These are phyloP conservation scores for Caenorhabditis elegans DNA, from an alignment of 1,140 invertebrate species.

Conservation along the genomic window DNA sequence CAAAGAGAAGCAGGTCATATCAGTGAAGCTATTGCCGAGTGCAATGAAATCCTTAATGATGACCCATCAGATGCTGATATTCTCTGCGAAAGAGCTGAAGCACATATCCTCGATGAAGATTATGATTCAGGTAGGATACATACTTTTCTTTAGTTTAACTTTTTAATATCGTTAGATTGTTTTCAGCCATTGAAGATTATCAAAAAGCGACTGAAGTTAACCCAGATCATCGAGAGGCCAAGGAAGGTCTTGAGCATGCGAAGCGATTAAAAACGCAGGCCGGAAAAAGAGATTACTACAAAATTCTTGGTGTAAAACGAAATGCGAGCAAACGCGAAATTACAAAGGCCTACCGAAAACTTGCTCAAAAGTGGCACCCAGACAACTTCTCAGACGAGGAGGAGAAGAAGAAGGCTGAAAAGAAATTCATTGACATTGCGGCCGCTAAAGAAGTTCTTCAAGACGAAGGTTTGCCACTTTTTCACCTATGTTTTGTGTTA, in stretches of 20 bases:
- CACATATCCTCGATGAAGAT: constrained; percentile 83
- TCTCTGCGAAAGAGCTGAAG: constrained; percentile 87
- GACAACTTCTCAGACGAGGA: constrained; percentile 87
- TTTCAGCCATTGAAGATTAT: constrained; percentile 81
- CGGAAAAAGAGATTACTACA: constrained; percentile 94
- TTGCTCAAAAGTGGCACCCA: constrained; percentile 97
- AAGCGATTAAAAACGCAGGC: constrained; percentile 91
- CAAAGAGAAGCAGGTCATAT: constrained; percentile 70
- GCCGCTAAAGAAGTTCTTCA: constrained; percentile 93
- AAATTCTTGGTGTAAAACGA: constrained; percentile 83
- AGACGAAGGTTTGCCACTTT: constrained; percentile 67
- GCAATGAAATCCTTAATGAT: constrained; percentile 79
- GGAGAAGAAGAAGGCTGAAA: constrained; percentile 88
- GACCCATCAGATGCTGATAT: constrained; percentile 76
- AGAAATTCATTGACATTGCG: constrained; percentile 97
- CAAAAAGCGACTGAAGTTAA: constrained; percentile 84
- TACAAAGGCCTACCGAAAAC: constrained; percentile 91
- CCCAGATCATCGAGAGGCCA: constrained; percentile 77
- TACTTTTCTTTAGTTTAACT: constrained; percentile 41
- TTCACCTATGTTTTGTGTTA: background rate
- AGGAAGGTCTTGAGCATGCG: constrained; percentile 83
- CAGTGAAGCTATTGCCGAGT: constrained; percentile 75
- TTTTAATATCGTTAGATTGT: background rate
- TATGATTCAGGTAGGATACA: constrained; percentile 87
- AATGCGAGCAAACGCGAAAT: constrained; percentile 89